phyloP scores from a whole-genome alignment of 2,113 vertebrate genomes.

The Colius striatus region DNA sequence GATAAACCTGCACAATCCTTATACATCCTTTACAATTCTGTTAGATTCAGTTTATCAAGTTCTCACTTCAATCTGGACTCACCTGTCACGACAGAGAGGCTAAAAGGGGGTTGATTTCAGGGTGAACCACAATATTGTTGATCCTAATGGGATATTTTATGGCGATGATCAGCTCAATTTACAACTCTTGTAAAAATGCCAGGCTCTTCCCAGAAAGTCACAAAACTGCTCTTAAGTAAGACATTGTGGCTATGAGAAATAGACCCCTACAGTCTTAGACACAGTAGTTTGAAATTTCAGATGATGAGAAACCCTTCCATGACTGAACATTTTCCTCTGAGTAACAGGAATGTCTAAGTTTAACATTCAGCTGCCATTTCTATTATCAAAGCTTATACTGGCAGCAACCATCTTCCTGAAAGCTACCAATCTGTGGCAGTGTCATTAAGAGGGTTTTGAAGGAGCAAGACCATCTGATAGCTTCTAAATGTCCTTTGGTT shows the following conservation, averaged over 20 bases:
- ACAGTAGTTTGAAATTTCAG: background rate
- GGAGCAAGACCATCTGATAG: background rate
- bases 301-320: slow-evolving; percentile 36
- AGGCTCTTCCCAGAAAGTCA: background rate
- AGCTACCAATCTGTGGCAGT: slow-evolving; percentile 18
- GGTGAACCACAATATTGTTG: background rate
- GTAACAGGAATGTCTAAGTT: slow-evolving; percentile 41
- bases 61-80: background rate
- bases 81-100: background rate
- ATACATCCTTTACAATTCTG: background rate
- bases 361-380: slow-evolving; percentile 57
- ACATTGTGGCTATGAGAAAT: background rate
- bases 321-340: slow-evolving; percentile 1
- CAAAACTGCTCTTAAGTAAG: background rate
- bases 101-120: background rate
- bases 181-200: background rate
- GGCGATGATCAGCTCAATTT: background rate
- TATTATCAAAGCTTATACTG: slow-evolving; percentile 10
- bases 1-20: background rate
- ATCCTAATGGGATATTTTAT: background rate
- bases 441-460: background rate
- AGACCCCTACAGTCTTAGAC: background rate
- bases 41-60: background rate
- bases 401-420: background rate
- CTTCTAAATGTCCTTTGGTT: slow-evolving; percentile 35